phyloP scores from a whole-genome alignment of 2,888 invertebrate species.

The Nymphalis urticae region DNA sequence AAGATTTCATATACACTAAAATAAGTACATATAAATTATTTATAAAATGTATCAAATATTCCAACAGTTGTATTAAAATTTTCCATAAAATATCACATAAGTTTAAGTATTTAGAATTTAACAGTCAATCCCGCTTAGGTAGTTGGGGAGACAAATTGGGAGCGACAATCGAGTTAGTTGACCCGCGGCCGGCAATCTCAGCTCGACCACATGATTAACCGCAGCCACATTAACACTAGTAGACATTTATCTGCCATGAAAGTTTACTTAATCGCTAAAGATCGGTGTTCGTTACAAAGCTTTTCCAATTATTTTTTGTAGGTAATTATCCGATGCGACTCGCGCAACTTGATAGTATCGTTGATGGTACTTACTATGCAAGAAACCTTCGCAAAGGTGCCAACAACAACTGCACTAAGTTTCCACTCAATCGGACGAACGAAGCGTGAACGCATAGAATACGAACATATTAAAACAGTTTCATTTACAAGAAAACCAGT shows the following conservation, averaged over 20 bases:
- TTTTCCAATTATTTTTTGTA: too few species aligned
- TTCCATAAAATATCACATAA: not conserved
- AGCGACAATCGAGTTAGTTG: constrained; percentile 78
- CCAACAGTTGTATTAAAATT: not conserved
- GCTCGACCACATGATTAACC: constrained; percentile 36
- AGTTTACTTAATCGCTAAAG: not conserved
- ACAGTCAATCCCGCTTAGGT: constrained; percentile 51
- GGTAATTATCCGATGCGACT: too few species aligned
- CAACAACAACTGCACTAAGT: too few species aligned
- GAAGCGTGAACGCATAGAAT: too few species aligned
- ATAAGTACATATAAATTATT: not conserved
- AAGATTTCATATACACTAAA: not conserved
- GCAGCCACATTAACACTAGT: constrained; percentile 24
- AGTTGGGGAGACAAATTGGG: constrained; percentile 71
- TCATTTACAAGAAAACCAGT: too few species aligned
- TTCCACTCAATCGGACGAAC: too few species aligned
- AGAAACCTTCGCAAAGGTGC: too few species aligned
- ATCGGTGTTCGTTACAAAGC: too few species aligned
- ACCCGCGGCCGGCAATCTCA: constrained; percentile 55
- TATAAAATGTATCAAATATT: too few species aligned
- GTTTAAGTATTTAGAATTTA: constrained; percentile 48
- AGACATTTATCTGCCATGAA: not conserved
- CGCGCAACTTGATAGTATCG: too few species aligned
- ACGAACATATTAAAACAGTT: too few species aligned
- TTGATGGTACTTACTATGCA: too few species aligned